phyloP scores from a whole-genome alignment of 2,888 invertebrate genomes.

The Trimorus sp. region DNA sequence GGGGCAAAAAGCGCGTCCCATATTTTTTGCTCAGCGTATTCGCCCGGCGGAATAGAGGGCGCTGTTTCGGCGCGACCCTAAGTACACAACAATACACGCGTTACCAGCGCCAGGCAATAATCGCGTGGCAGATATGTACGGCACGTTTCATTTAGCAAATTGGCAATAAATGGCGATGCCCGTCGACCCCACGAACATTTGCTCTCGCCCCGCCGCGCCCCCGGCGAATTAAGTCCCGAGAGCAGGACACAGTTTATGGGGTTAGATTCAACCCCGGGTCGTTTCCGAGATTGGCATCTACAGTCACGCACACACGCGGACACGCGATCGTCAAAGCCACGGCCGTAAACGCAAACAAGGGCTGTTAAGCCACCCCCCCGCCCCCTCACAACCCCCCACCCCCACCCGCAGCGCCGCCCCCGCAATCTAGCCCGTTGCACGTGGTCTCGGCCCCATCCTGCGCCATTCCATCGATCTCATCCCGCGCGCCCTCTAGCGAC shows the following conservation, averaged over 20 bases:
- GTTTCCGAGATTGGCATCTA: slow-evolving; percentile 77
- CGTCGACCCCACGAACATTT: slow-evolving; percentile 69
- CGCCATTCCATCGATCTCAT: slow-evolving; percentile 31
- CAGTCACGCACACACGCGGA: slow-evolving; percentile 68
- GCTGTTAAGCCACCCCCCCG: slow-evolving; percentile 76
- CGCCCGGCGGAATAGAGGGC: slow-evolving; percentile 41
- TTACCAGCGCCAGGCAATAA: slow-evolving; percentile 71
- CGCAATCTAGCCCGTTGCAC: not conserved
- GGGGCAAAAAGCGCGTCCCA: slow-evolving; percentile 14
- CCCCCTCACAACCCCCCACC: too few species aligned
- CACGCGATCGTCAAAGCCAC: slow-evolving; percentile 79
- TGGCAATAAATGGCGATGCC: slow-evolving; percentile 81
- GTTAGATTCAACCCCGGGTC: slow-evolving; percentile 75
- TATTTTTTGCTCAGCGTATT: slow-evolving; percentile 38
- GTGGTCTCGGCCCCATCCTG: slow-evolving; percentile 14
- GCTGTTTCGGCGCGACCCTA: slow-evolving; percentile 20
- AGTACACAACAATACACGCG: slow-evolving; percentile 60
- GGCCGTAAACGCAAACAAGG: slow-evolving; percentile 81
- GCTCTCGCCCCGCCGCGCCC: slow-evolving; percentile 66
- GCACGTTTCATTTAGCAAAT: slow-evolving; percentile 81
- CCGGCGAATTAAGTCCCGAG: slow-evolving; percentile 78
- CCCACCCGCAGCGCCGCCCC: slow-evolving; percentile 60
- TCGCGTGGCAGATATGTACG: slow-evolving; percentile 75
- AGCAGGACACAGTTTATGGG: slow-evolving; percentile 74
- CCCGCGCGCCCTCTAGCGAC: slow-evolving; percentile 35